phyloP scores from a whole-genome alignment of 2,888 invertebrate genomes.

The Harmothoe impar region DNA sequence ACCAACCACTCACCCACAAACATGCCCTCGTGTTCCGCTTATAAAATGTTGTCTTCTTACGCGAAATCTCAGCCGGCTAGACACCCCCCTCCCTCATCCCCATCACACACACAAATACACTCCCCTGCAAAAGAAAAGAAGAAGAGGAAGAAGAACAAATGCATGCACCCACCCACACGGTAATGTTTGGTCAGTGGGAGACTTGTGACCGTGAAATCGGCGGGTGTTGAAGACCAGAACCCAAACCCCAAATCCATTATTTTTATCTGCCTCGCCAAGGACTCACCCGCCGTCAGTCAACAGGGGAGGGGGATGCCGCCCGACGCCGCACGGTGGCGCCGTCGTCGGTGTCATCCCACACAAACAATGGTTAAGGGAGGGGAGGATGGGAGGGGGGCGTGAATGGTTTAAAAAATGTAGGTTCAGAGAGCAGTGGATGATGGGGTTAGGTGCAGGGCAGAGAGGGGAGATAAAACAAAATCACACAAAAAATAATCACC shows the following conservation, averaged over 20 bases:
- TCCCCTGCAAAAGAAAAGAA: no score
- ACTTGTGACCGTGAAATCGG: constrained; percentile 38
- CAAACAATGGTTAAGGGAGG: not conserved
- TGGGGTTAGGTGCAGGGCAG: not conserved
- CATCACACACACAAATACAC: no score
- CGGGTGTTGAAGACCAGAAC: constrained; percentile 2
- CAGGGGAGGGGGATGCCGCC: not conserved
- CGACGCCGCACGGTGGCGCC: not conserved
- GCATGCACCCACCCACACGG: not conserved
- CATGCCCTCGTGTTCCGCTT: no score
- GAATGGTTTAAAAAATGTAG: not conserved
- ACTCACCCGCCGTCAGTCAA: not conserved
- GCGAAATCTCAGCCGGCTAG: no score
- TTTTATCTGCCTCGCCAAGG: not conserved
- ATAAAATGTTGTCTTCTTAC: no score
- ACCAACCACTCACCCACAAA: not conserved
- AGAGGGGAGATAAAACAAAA: not conserved
- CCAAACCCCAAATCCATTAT: constrained; percentile 42
- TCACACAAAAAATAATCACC: not conserved
- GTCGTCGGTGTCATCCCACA: not conserved
- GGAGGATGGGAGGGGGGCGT: no score
- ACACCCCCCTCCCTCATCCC: no score
- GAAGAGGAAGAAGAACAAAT: no score
- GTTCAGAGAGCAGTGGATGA: not conserved
- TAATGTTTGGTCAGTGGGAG: not conserved